Conservation (phyloP, 1,140 invertebrate genomes). For the Ooceraea biroi region DNA sequence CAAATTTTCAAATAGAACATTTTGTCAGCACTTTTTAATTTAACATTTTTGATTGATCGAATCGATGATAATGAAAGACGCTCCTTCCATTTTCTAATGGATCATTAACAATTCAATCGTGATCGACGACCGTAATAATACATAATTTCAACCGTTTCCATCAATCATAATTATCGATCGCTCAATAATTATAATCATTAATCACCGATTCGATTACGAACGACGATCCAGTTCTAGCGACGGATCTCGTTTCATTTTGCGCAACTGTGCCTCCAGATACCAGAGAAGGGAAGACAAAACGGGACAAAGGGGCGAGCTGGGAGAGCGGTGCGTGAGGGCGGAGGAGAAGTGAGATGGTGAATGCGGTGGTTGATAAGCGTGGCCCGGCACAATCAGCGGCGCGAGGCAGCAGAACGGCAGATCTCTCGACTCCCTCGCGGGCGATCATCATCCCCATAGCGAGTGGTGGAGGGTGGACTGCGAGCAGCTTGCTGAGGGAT, state of each 20-base stretch:
- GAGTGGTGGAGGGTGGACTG: background rate
- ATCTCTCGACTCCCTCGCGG: conserved; percentile 22
- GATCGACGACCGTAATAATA: background rate
- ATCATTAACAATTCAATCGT: background rate
- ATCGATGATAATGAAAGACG: background rate
- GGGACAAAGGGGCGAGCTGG: conserved; percentile 22
- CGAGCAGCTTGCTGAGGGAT: background rate
- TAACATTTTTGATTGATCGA: background rate
- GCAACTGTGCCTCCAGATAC: conserved; percentile 5
- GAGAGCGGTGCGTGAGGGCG: conserved; percentile 6
- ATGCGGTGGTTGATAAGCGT: conserved; percentile 38
- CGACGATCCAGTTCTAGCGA: background rate
- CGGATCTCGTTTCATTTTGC: conserved; percentile 18
- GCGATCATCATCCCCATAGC: background rate
- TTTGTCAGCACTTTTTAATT: background rate
- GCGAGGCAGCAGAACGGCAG: conserved; percentile 7
- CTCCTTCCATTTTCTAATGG: background rate
- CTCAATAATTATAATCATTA: background rate
- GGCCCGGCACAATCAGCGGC: conserved; percentile 18
- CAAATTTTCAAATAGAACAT: background rate
- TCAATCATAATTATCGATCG: background rate
- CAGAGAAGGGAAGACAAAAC: background rate
- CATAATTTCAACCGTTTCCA: background rate
- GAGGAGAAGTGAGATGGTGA: conserved; percentile 48
- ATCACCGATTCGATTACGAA: background rate